Evolutionary conservation across 2,113 vertebrate species (phyloP).

Genomic region (Gopherus evgoodei): DNA sequence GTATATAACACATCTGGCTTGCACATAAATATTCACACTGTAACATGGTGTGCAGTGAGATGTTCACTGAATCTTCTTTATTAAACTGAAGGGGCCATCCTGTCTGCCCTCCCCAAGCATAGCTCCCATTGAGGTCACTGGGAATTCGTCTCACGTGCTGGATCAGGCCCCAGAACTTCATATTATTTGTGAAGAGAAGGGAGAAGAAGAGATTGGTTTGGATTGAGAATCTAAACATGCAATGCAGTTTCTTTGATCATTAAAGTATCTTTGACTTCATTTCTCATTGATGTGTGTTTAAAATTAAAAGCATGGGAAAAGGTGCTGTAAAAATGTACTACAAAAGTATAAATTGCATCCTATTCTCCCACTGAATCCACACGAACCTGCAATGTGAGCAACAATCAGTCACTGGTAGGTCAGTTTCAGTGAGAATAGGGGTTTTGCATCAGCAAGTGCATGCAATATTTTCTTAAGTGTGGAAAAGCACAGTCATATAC

Average conservation of each 20-base stretch:
- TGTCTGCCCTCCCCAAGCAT: conserved; percentile 10
- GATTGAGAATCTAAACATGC: background rate
- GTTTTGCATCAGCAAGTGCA: background rate
- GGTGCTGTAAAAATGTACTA: background rate
- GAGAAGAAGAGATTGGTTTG: background rate
- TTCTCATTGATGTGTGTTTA: background rate
- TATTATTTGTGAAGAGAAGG: background rate
- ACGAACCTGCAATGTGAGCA: background rate
- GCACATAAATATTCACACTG: background rate
- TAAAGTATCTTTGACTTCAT: background rate
- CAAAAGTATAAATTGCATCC: background rate
- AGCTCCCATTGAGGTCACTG: conserved; percentile 4
- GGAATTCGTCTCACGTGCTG: background rate
- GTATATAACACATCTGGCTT: conserved; percentile 3
- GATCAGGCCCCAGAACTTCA: conserved; percentile 14
- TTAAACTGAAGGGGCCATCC: conserved; percentile 1
- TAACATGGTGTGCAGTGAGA: background rate
- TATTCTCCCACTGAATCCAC: background rate
- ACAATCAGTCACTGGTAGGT: background rate
- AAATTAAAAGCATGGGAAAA: background rate
- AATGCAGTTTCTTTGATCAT: background rate
- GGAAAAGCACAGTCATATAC: background rate
- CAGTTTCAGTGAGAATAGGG: background rate
- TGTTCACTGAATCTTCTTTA: background rate
- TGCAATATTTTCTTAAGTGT: background rate